Base-by-base conservation (phyloP, 2,888 invertebrate species). In the Tinea semifulvella region DNA sequence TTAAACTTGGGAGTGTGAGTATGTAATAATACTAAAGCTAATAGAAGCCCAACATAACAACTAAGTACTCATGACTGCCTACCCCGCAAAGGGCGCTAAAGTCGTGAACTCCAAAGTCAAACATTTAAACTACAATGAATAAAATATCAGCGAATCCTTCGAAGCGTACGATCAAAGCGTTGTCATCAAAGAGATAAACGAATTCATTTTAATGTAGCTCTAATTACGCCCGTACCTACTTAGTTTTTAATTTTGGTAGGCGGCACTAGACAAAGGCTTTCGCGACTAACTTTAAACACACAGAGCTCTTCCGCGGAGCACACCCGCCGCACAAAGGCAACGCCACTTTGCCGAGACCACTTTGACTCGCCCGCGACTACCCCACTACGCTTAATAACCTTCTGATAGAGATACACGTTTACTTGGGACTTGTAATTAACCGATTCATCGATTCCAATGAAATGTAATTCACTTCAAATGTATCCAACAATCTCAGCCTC, bases 311-410 rank as follows among this genome's bases (percentile, higher is more conserved):
- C 58, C 58, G 58, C 52, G 53, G 27, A 26, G n/a, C n/a, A n/a
- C n/a, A n/a, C n/a, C n/a, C 40, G 25, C 16, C 16, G 13, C 42
- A 42, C 76, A 76, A 75, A 76, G 72, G 65, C 67, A 71, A 65
- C 67, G 62, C 65, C 77, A 76, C 76, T 77, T 76, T 71, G 71
- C 61, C 63, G 67, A 68, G 60, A 60, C 63, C 58, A 61, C 75
- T 75, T 74, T 76, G 75, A 71, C 68, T 68, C 65, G 56, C 61
- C 31, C 35, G 61, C 56, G 63, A 61, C 65, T 65, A 11, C 72
- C 68, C 69, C 65, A 66, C 36, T 68, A 71, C 66, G 71, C 69
- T 73, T 74, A 75, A 76, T 77, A 74, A 74, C 69, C 67, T 63
- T 59, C 65, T 72, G 71, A 70, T 70, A 71, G 61, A 64, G 11